These are phyloP conservation scores for Smutsia gigantea DNA, from an alignment of 2,797 vertebrate genomes.

Conservation along the genomic window DNA sequence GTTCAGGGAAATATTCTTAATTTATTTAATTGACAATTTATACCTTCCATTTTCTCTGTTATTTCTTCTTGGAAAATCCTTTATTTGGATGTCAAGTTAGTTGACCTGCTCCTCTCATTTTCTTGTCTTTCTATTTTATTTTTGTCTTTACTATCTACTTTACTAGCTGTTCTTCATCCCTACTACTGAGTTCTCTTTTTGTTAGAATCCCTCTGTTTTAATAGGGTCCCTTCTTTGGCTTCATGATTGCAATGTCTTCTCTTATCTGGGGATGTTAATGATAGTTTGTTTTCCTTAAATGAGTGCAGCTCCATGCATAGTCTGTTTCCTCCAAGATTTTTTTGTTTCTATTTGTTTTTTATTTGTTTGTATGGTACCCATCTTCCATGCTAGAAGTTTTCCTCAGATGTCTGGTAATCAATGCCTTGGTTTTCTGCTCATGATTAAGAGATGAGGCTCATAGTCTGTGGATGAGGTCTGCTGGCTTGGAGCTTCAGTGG, in stretches of 20 bases:
- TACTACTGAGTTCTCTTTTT: neutral
- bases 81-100: neutral
- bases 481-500: neutral
- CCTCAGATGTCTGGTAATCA: neutral
- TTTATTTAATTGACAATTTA: conserved; percentile 17
- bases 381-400: neutral
- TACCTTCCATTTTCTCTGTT: neutral
- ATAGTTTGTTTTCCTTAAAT: neutral
- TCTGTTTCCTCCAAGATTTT: neutral
- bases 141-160: conserved; percentile 29
- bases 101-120: neutral
- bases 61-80: neutral
- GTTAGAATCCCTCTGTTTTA: conserved; percentile 34
- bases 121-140: neutral
- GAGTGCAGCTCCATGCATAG: neutral
- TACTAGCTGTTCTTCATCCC: neutral
- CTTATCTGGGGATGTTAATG: neutral
- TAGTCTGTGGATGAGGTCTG: neutral
- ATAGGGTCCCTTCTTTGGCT: neutral
- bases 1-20: neutral
- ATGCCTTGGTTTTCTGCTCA: neutral
- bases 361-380: neutral
- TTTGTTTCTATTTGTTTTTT: neutral
- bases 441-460: neutral
- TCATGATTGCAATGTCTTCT: neutral